phyloP scores from a whole-genome alignment of 2,113 vertebrate genomes.

The Ancistrus triradiatus region DNA sequence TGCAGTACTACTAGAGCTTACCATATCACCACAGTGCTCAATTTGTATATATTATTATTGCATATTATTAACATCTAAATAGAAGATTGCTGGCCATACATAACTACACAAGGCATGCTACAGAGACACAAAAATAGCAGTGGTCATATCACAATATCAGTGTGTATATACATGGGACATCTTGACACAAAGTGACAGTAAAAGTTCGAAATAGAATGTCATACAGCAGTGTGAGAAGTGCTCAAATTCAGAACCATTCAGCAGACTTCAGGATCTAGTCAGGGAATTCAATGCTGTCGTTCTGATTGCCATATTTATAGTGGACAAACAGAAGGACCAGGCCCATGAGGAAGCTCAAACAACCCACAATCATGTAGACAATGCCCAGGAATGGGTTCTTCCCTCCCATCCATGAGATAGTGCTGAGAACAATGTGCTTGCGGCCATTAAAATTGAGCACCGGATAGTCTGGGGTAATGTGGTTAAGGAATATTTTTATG shows the following conservation, averaged over 20 bases:
- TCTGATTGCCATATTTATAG: slow-evolving; percentile 93
- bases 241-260: neutral
- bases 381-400: slow-evolving; percentile 98
- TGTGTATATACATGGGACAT: too few species aligned
- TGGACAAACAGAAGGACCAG: slow-evolving; percentile 93
- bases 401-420: slow-evolving; percentile 98
- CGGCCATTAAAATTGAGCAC: slow-evolving; percentile 91
- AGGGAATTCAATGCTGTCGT: slow-evolving; percentile 88
- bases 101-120: too few species aligned
- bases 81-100: too few species aligned
- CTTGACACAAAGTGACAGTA: neutral
- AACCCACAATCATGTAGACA: slow-evolving; percentile 94
- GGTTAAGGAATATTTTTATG: slow-evolving; percentile 65
- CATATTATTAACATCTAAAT: too few species aligned
- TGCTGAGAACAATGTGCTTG: slow-evolving; percentile 97
- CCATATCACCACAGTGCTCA: too few species aligned
- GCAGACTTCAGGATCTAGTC: slow-evolving; percentile 65
- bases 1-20: too few species aligned
- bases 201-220: neutral
- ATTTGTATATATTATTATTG: too few species aligned
- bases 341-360: slow-evolving; percentile 93
- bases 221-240: slow-evolving; percentile 4
- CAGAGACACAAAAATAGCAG: too few species aligned
- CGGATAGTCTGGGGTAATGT: slow-evolving; percentile 83
- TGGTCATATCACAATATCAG: too few species aligned